phyloP scores from a whole-genome alignment of 1,140 invertebrate genomes.

The Oryctes rhinoceros region DNA sequence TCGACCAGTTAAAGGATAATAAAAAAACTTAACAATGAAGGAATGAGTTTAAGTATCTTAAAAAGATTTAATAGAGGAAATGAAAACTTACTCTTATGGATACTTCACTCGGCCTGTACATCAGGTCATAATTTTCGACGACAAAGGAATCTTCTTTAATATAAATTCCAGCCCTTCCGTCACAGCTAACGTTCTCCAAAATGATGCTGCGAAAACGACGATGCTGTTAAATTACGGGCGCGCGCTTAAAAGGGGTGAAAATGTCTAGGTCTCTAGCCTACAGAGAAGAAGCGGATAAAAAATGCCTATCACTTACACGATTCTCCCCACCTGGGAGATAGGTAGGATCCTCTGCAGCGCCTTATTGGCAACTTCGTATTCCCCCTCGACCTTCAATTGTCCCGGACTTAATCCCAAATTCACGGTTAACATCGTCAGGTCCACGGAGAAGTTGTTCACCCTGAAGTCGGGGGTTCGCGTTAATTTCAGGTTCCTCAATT shows the following conservation, averaged over 20 bases:
- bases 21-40: too few species aligned
- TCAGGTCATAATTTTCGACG: constrained; percentile 54
- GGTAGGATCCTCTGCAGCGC: constrained; percentile 51
- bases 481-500: constrained; percentile 53
- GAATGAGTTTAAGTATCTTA: not conserved
- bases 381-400: constrained; percentile 51
- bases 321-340: constrained; percentile 50
- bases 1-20: too few species aligned
- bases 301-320: constrained; percentile 48
- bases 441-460: constrained; percentile 47
- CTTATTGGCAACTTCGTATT: constrained; percentile 53
- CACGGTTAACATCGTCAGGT: constrained; percentile 52
- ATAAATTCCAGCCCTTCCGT: constrained; percentile 51
- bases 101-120: constrained; percentile 48
- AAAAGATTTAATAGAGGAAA: not conserved
- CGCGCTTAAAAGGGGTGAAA: not conserved
- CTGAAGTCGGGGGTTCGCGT: constrained; percentile 52
- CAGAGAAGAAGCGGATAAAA: not conserved
- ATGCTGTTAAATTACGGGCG: constrained; percentile 10
- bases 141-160: constrained; percentile 54
- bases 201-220: constrained; percentile 34
- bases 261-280: not conserved
- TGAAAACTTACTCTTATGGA: constrained; percentile 50
- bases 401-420: constrained; percentile 51
- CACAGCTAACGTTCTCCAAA: constrained; percentile 44